Evolutionary conservation across 2,888 invertebrate genomes (phyloP).

Genomic region (Zygogramma bicolorata): DNA sequence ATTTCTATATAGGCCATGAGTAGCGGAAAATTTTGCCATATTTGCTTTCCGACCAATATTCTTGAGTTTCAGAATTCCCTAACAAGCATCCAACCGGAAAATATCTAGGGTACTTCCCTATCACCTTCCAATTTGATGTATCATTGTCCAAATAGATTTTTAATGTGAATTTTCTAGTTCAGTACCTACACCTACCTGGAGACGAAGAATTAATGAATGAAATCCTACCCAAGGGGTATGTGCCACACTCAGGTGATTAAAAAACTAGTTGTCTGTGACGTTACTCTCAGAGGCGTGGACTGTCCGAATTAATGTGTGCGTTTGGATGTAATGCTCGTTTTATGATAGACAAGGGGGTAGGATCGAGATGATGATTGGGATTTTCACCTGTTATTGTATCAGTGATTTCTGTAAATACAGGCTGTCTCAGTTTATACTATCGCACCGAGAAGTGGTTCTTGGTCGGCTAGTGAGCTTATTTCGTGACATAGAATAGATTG

Average conservation of each 20-base stretch:
- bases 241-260: constrained; percentile 6
- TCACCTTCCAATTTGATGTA: constrained; percentile 22
- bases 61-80: neutral
- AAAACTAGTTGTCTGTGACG: constrained; percentile 12
- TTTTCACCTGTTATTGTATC: neutral
- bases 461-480: too few relatives aligned
- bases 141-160: constrained; percentile 36
- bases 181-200: constrained; percentile 13
- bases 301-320: neutral
- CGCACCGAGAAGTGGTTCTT: too few relatives aligned
- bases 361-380: neutral
- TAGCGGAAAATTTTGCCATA: neutral
- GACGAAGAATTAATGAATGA: constrained; percentile 14
- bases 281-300: constrained; percentile 3
- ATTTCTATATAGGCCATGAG: too few relatives aligned
- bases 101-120: neutral
- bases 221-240: neutral
- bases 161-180: constrained; percentile 35
- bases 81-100: neutral
- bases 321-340: neutral
- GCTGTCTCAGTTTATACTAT: too few relatives aligned
- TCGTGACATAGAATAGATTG: too few relatives aligned
- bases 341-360: neutral
- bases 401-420: too few relatives aligned
- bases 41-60: neutral